Conservation (phyloP, 2,888 invertebrate species). For the Drosophila subsilvestris region DNA sequence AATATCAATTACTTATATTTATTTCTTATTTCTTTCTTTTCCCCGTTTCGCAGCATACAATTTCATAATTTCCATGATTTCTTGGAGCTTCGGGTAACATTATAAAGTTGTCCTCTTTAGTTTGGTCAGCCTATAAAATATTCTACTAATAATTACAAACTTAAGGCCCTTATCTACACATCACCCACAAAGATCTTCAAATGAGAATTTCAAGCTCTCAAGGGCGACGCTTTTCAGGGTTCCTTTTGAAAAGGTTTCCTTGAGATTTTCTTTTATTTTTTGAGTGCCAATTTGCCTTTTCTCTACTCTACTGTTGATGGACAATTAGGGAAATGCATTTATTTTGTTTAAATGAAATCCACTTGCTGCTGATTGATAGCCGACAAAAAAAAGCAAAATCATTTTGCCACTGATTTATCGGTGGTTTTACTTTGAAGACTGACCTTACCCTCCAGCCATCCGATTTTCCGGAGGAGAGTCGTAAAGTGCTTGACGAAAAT, state of each 20-base stretch:
- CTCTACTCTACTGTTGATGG: background rate
- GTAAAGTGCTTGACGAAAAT: slow-evolving; percentile 22
- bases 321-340: background rate
- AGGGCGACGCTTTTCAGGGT: too few species aligned
- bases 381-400: background rate
- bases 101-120: too few species aligned
- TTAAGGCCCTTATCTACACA: too few species aligned
- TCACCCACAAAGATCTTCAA: too few species aligned
- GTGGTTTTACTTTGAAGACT: background rate
- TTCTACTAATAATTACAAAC: too few species aligned
- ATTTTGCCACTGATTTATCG: background rate
- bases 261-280: too few species aligned
- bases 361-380: background rate
- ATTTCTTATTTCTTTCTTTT: background rate
- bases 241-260: too few species aligned
- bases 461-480: background rate
- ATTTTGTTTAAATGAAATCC: background rate
- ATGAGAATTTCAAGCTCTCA: too few species aligned
- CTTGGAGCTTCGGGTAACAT: too few species aligned
- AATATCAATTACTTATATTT: slow-evolving; percentile 15
- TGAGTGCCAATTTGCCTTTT: background rate
- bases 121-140: too few species aligned
- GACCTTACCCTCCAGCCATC: background rate
- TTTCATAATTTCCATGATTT: background rate
- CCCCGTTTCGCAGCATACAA: too few species aligned